These are phyloP conservation scores for Aethina tumida DNA, from an alignment of 1,140 invertebrate species.

Conservation along the genomic window DNA sequence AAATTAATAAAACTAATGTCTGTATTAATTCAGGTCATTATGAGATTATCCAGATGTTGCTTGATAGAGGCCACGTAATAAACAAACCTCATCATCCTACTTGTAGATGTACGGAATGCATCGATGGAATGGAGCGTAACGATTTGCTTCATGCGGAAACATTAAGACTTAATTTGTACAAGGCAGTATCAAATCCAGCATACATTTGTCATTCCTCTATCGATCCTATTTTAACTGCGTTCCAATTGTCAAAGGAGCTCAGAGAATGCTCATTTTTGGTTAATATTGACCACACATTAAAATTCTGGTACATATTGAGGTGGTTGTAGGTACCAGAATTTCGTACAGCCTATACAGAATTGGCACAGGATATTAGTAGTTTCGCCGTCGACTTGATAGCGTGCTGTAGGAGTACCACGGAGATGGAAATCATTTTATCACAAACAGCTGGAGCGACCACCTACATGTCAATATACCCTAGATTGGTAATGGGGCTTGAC, in stretches of 20 bases:
- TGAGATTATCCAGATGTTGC: conserved; percentile 56
- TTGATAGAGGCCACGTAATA: conserved; percentile 46
- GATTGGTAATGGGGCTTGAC: conserved; percentile 59
- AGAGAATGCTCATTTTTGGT: conserved; percentile 34
- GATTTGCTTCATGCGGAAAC: conserved; percentile 40
- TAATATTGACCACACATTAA: too few species aligned
- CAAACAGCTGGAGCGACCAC: conserved; percentile 36
- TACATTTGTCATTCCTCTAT: conserved; percentile 54
- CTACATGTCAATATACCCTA: conserved; percentile 40
- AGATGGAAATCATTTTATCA: conserved; percentile 56
- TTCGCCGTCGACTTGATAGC: conserved; percentile 54
- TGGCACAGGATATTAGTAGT: conserved; percentile 43
- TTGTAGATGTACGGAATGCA: conserved; percentile 49
- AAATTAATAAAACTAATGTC: neutral
- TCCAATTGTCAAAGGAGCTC: conserved; percentile 48
- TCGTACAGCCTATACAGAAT: conserved; percentile 43
- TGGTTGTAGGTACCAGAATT: conserved; percentile 52
- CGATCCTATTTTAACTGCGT: conserved; percentile 57
- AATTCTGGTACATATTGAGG: too few species aligned
- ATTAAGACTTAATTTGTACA: conserved; percentile 45
- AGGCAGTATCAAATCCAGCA: conserved; percentile 51
- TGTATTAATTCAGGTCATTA: conserved; percentile 42
- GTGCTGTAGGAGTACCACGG: conserved; percentile 52
- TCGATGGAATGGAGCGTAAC: conserved; percentile 35
- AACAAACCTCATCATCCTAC: conserved; percentile 48